Percentiles rank a stretch among this genome's conserved stretches.
Conservation (phyloP, 2,113 vertebrate genomes). For the Gopherus evgoodei region DNA sequence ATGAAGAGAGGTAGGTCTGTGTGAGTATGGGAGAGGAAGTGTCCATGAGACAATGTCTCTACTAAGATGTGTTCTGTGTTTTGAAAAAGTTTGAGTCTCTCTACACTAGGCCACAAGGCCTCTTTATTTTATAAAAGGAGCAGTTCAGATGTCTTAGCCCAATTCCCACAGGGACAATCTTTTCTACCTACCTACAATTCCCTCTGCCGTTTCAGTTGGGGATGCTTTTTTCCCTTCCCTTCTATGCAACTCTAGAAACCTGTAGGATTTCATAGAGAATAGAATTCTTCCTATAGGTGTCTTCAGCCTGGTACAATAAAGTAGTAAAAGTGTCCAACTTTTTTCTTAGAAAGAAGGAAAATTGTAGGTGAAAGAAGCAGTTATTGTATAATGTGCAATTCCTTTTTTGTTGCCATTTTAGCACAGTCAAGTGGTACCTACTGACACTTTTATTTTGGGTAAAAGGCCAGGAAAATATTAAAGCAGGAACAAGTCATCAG, state of each 20-base stretch:
- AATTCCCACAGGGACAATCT: neutral
- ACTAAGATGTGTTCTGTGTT: neutral
- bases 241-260: neutral
- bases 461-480: conserved; percentile 71
- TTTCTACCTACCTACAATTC: neutral
- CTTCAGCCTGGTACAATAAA: neutral
- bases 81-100: neutral
- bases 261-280: neutral
- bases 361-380: neutral
- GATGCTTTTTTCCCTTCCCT: neutral
- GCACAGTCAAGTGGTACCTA: conserved; percentile 67
- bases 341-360: neutral
- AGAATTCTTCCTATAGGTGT: neutral
- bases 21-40: neutral
- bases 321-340: neutral
- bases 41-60: neutral
- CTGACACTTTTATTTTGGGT: conserved; percentile 63
- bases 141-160: neutral
- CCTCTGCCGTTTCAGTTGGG: neutral
- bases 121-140: neutral
- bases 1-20: neutral
- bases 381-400: conserved; percentile 21
- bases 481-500: conserved; percentile 73
- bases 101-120: too few species aligned
- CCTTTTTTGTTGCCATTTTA: conserved; percentile 42